phyloP scores from a whole-genome alignment of 2,113 vertebrate species.

The Cinclus cinclus region DNA sequence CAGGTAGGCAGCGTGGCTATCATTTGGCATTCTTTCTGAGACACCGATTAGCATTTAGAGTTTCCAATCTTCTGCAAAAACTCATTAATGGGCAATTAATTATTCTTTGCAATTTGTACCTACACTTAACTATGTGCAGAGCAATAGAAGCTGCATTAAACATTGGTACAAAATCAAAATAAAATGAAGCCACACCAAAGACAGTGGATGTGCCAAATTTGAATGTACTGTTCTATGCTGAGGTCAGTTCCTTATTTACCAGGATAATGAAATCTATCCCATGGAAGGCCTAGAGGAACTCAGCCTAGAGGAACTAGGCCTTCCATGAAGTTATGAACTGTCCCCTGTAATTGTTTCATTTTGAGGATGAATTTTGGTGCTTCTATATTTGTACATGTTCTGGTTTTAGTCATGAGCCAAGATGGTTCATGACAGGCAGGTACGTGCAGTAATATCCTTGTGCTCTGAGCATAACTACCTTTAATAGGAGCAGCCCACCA shows the following conservation, averaged over 20 bases:
- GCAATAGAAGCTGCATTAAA: not conserved
- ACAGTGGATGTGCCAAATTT: not conserved
- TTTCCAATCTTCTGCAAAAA: slow-evolving; percentile 24
- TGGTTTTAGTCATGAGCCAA: not conserved
- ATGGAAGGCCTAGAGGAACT: not conserved
- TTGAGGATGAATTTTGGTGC: slow-evolving; percentile 9
- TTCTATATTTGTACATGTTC: slow-evolving; percentile 16
- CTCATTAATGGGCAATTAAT: slow-evolving; percentile 40
- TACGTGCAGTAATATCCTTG: not conserved
- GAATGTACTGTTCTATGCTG: not conserved
- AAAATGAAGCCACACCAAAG: not conserved
- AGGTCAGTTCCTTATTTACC: not conserved
- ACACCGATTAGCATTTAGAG: slow-evolving; percentile 27
- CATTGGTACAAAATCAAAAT: not conserved
- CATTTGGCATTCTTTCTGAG: slow-evolving; percentile 35
- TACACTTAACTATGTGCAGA: not conserved
- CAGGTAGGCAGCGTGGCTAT: not conserved
- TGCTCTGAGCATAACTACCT: not conserved
- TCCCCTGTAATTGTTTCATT: not conserved
- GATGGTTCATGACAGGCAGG: not conserved
- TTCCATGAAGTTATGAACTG: not conserved
- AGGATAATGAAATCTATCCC: not conserved
- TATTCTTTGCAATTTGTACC: slow-evolving; percentile 1
- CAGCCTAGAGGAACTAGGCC: not conserved
- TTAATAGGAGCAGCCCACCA: not conserved